These are phyloP conservation scores for Heterotilapia buettikoferi DNA, from an alignment of 2,113 vertebrate genomes.

Conservation along the genomic window DNA sequence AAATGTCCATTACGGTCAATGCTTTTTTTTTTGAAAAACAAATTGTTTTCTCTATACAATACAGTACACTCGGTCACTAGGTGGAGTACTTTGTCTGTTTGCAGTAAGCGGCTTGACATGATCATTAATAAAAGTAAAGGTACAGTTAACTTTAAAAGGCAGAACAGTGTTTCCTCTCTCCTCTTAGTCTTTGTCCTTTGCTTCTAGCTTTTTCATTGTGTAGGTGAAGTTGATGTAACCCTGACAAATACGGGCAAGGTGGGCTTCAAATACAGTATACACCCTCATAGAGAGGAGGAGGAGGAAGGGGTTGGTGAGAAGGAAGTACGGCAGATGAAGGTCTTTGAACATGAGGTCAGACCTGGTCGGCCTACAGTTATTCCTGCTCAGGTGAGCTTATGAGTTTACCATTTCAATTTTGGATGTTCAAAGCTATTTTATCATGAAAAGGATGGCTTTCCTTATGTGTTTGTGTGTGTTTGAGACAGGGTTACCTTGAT, in stretches of 20 bases:
- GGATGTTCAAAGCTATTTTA: neutral
- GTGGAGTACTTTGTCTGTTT: neutral
- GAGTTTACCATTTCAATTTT: neutral
- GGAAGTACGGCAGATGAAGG: neutral
- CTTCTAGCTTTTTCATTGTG: constrained; percentile 74
- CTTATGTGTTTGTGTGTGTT: neutral
- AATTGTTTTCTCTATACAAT: neutral
- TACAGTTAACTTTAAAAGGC: neutral
- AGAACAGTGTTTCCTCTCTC: neutral
- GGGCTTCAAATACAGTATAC: constrained; percentile 72
- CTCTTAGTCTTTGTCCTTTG: neutral
- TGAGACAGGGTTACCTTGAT: constrained; percentile 73
- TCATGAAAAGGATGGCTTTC: neutral
- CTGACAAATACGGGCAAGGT: constrained; percentile 80
- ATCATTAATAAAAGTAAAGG: neutral
- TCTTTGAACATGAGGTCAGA: neutral
- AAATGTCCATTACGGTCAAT: neutral
- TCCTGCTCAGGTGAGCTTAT: constrained; percentile 73
- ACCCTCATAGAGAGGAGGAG: neutral
- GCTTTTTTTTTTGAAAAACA: neutral
- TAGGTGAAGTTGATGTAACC: constrained; percentile 64
- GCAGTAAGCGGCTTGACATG: neutral
- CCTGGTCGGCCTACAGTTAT: constrained; percentile 72
- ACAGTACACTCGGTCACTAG: neutral
- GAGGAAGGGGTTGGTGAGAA: neutral